Evolutionary conservation across 2,888 invertebrate genomes (phyloP), one percentile per base, ranked within the genome.

Genomic region (Trypoxylon attenuatum): DNA sequence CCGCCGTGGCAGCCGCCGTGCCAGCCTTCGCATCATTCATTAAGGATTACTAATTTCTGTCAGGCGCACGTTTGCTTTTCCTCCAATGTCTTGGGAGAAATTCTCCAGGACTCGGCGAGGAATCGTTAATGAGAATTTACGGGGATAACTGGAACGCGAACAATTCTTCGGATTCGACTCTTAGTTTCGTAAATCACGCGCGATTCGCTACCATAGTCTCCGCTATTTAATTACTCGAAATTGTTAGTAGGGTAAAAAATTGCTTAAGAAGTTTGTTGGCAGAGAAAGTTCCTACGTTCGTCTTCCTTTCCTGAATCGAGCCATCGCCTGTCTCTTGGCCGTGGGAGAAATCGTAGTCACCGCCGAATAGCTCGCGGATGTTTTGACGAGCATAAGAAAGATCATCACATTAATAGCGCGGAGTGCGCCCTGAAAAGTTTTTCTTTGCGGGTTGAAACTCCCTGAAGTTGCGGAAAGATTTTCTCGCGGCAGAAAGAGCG

Each of bases 11-110:
- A n/a, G n/a, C n/a, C n/a, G 56, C 63, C 61, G 59, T 43, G 55
- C 61, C 43, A 55, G 53, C 27, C 62, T 41, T 62, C 65, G 65
- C 68, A 66, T 77, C 73, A 77, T 80, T 75, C 79, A 82, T 82
- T 80, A 81, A 77, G 80, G 78, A 82, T 78, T 77, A 80, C 79
- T 80, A 77, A 76, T 78, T 82, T 80, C 80, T 80, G 82, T 80
- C 79, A 76, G 73, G 70, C 69, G 65, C 76, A 76, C 60, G 67
- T 65, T 67, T 77, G 53, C 71, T 60, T 58, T 62, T 60, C 42
- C 56, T 21, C 43, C 45, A 49, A 63, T 50, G 68, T 61, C 68
- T 71, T 62, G 25, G 50, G 47, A 58, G 73, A 33, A 59, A 61
- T 57, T 38, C 51, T 45, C 59, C 41, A 23, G 49, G 41, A 67